phyloP scores from a whole-genome alignment of 2,888 invertebrate species.

The Spisula subtruncata region DNA sequence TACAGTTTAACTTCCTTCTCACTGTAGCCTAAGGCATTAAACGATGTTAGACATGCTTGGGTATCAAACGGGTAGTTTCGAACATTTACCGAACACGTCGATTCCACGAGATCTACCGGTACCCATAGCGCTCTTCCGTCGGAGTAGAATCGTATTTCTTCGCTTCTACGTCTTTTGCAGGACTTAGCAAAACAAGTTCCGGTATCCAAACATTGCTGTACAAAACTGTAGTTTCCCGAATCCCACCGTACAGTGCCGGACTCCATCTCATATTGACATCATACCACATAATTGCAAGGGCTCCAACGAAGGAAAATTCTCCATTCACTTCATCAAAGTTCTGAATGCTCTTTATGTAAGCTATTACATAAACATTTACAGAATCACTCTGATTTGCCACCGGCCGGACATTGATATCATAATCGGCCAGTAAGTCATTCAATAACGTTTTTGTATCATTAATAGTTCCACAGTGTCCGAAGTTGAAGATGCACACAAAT shows the following conservation, averaged over 20 bases:
- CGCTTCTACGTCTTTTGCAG: constrained; percentile 59
- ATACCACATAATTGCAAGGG: constrained; percentile 41
- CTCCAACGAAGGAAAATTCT: constrained; percentile 51
- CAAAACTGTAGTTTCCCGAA: constrained; percentile 10
- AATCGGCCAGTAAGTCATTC: constrained; percentile 37
- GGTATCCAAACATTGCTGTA: constrained; percentile 67
- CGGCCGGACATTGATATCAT: constrained; percentile 52
- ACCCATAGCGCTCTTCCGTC: constrained; percentile 62
- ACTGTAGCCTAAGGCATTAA: constrained; percentile 57
- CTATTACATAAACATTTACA: constrained; percentile 31
- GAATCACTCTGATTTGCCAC: constrained; percentile 36
- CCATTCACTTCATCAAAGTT: constrained; percentile 66
- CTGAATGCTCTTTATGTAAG: constrained; percentile 55
- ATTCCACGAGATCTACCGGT: constrained; percentile 55
- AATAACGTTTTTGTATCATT: constrained; percentile 42
- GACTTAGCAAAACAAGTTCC: constrained; percentile 66
- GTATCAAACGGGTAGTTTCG: constrained; percentile 68
- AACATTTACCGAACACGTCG: constrained; percentile 64
- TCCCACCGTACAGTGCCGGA: constrained; percentile 39
- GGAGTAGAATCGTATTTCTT: constrained; percentile 46
- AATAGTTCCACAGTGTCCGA: neutral
- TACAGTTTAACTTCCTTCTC: constrained; percentile 48
- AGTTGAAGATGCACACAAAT: neutral
- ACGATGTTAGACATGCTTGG: constrained; percentile 59
- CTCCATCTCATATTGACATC: constrained; percentile 57